Percentiles rank a stretch among this genome's conserved stretches.
Conservation (phyloP, 2,888 invertebrate genomes). For the Coleophora flavipennella region DNA sequence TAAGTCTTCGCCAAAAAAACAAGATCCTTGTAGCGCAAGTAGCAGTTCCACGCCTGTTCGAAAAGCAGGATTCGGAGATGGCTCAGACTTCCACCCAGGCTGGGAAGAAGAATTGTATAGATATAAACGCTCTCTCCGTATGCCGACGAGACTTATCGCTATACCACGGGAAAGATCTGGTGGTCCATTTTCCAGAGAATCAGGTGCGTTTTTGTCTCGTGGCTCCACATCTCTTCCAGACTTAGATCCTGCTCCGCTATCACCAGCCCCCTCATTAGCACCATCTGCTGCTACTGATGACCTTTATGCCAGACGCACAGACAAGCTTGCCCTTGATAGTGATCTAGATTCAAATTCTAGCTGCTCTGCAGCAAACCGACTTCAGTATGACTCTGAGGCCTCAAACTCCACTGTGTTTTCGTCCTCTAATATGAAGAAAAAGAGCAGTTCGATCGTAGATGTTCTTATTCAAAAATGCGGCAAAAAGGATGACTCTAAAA, state of each 20-base stretch:
- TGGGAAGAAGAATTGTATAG: constrained; percentile 89
- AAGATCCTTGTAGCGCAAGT: constrained; percentile 41
- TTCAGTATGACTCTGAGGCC: constrained; percentile 78
- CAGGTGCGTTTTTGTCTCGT: constrained; percentile 65
- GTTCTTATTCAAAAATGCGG: constrained; percentile 78
- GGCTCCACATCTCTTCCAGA: constrained; percentile 85
- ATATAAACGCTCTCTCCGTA: constrained; percentile 85
- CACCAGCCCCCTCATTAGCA: constrained; percentile 77
- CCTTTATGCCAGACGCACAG: constrained; percentile 52
- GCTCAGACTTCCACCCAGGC: constrained; percentile 81
- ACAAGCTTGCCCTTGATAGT: constrained; percentile 71
- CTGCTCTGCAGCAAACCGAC: constrained; percentile 69
- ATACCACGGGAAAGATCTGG: constrained; percentile 79
- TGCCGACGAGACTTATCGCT: constrained; percentile 86
- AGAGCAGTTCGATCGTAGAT: constrained; percentile 75
- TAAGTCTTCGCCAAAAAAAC: constrained; percentile 50
- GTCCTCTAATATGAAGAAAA: constrained; percentile 62
- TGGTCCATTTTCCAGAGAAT: constrained; percentile 55
- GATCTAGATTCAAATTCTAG: constrained; percentile 80
- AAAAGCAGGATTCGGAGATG: constrained; percentile 79
- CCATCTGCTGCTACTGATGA: constrained; percentile 75
- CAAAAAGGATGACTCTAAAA: constrained; percentile 68
- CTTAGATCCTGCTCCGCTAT: constrained; percentile 80
- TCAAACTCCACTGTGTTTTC: constrained; percentile 78
- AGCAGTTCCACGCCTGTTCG: constrained; percentile 46